Percentiles rank a stretch among this genome's conserved stretches.
These are phyloP conservation scores for Triplophysa tibetana DNA, from an alignment of 2,113 vertebrate genomes.

Conservation along the genomic window DNA sequence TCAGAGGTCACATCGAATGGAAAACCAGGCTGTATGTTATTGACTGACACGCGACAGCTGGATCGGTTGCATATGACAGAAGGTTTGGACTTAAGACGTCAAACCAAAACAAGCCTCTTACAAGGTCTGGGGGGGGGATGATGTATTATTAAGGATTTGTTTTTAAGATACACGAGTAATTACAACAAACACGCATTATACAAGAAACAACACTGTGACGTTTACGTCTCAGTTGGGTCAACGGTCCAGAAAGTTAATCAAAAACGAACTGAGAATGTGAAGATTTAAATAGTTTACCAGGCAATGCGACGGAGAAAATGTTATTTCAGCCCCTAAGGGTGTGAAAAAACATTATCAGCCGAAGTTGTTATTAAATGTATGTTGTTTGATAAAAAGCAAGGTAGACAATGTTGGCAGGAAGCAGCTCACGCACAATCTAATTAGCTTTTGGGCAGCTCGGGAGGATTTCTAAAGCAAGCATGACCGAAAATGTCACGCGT, in stretches of 20 bases:
- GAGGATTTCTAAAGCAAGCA: slow-evolving; percentile 13
- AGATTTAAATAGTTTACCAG: too few species aligned
- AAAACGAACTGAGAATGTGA: too few species aligned
- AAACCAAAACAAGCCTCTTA: slow-evolving; percentile 7
- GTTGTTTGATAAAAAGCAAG: not conserved
- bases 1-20: slow-evolving; percentile 8
- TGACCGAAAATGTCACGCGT: not conserved
- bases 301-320: not conserved
- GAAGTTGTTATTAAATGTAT: not conserved
- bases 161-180: slow-evolving; percentile 8
- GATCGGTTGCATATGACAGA: slow-evolving; percentile 3
- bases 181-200: slow-evolving; percentile 5
- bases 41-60: slow-evolving; percentile 8
- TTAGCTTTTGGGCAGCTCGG: slow-evolving; percentile 37
- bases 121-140: not conserved
- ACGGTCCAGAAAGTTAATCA: too few species aligned
- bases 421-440: not conserved
- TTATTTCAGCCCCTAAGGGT: not conserved
- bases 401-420: slow-evolving; percentile 4
- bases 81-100: slow-evolving; percentile 1
- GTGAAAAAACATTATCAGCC: slow-evolving; percentile 2
- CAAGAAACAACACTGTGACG: not conserved
- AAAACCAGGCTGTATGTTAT: not conserved
- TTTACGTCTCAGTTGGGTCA: not conserved
- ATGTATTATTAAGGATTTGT: slow-evolving; percentile 14